These are phyloP conservation scores for Ichneumoninae sp. DNA, from an alignment of 2,888 invertebrate genomes.

Conservation along the genomic window DNA sequence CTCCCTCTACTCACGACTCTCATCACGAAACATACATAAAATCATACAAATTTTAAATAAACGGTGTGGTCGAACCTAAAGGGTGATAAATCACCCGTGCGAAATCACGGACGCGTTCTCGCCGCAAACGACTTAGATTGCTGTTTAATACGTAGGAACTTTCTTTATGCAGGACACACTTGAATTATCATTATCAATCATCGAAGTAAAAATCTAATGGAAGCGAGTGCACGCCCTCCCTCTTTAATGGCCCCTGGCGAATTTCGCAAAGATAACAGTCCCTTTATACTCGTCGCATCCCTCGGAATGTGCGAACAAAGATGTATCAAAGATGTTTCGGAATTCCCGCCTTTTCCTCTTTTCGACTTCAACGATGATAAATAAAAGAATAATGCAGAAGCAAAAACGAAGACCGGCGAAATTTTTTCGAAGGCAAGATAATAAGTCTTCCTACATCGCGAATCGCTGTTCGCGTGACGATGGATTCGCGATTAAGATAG, in stretches of 20 bases:
- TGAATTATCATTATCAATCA: constrained; percentile 12
- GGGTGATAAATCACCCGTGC: constrained; percentile 20
- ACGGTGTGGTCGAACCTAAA: constrained; percentile 9
- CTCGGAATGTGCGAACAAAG: constrained; percentile 38
- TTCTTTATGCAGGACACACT: constrained; percentile 31
- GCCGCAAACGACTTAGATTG: constrained; percentile 33
- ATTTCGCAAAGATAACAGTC: constrained; percentile 15
- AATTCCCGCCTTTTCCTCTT: neutral
- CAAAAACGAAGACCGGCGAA: constrained; percentile 30
- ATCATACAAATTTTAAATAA: constrained; percentile 44
- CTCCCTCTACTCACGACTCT: neutral
- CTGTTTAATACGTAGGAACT: constrained; percentile 46
- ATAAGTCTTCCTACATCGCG: constrained; percentile 33
- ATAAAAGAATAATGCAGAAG: constrained; percentile 18
- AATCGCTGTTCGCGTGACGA: neutral
- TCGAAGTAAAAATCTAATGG: constrained; percentile 30
- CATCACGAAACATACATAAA: constrained; percentile 31
- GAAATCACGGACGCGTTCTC: constrained; percentile 10
- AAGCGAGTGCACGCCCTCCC: constrained; percentile 23
- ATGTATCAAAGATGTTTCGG: constrained; percentile 18
- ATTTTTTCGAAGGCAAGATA: neutral
- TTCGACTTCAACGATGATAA: constrained; percentile 10
- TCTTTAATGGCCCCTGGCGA: constrained; percentile 2
- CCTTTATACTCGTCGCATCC: neutral
- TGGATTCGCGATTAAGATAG: constrained; percentile 35